Conservation (phyloP, 2,113 vertebrate genomes). For the Leiothrix lutea region DNA sequence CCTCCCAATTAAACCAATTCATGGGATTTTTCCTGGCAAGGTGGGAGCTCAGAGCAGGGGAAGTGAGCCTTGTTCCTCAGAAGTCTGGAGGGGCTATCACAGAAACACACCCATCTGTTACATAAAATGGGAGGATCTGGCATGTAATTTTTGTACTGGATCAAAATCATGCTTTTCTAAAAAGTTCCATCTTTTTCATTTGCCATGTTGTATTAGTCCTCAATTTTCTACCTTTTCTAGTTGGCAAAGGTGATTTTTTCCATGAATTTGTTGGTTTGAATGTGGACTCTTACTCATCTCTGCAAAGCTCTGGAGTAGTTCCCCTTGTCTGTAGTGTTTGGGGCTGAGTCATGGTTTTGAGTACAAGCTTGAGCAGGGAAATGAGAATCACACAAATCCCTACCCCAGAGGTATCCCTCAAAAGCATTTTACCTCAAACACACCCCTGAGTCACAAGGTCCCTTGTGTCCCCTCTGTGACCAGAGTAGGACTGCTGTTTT, state of each 20-base stretch:
- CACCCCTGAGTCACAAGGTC: neutral
- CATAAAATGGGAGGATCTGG: neutral
- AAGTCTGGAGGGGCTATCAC: neutral
- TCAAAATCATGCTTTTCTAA: neutral
- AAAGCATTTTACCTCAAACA: neutral
- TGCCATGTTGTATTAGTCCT: slow-evolving; percentile 35
- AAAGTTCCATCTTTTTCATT: neutral
- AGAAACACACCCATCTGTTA: neutral
- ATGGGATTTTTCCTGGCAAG: neutral
- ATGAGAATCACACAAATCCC: neutral
- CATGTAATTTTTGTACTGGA: neutral
- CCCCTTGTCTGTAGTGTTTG: neutral
- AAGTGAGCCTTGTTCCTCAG: neutral
- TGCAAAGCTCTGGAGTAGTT: neutral
- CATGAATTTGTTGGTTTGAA: neutral
- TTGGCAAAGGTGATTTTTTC: slow-evolving; percentile 65
- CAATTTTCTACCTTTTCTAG: slow-evolving; percentile 38
- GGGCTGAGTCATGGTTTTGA: neutral
- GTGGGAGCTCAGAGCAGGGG: neutral
- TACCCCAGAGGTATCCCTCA: neutral
- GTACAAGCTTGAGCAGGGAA: neutral
- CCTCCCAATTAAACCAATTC: neutral
- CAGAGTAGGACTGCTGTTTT: neutral
- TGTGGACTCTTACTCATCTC: neutral
- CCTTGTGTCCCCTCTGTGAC: neutral